phyloP scores from a whole-genome alignment of 2,797 vertebrate species.

The Echiichthys vipera region DNA sequence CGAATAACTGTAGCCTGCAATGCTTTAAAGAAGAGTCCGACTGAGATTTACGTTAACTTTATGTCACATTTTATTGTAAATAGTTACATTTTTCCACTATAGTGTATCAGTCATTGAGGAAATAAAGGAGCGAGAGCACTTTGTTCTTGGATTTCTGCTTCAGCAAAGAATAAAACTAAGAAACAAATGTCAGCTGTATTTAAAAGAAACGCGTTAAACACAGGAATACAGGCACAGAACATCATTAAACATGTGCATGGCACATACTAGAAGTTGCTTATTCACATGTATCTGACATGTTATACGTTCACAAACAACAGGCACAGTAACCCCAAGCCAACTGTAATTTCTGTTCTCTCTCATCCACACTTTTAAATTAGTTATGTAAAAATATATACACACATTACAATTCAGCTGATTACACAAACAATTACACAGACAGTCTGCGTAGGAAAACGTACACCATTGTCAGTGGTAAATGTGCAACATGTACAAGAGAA shows the following conservation, averaged over 20 bases:
- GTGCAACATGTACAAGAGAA: slow-evolving; percentile 61
- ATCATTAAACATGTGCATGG: slow-evolving; percentile 30
- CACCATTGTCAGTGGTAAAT: slow-evolving; percentile 11
- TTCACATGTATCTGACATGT: slow-evolving; percentile 16
- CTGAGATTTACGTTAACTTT: slow-evolving; percentile 64
- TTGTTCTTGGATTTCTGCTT: slow-evolving; percentile 34
- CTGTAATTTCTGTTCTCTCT: background rate
- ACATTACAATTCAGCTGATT: background rate
- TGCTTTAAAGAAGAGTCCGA: slow-evolving; percentile 74
- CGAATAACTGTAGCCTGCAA: slow-evolving; percentile 67
- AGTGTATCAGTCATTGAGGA: slow-evolving; percentile 72
- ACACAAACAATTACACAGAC: slow-evolving; percentile 14
- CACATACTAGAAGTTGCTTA: slow-evolving; percentile 32
- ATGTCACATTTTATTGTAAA: slow-evolving; percentile 80
- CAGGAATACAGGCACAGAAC: background rate
- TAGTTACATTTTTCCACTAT: slow-evolving; percentile 77
- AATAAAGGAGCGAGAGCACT: slow-evolving; percentile 78
- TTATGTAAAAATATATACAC: background rate
- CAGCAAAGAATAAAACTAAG: background rate
- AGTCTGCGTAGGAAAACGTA: background rate
- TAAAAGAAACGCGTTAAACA: background rate
- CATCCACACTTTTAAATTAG: slow-evolving; percentile 1
- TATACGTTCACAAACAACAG: slow-evolving; percentile 1
- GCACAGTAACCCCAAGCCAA: background rate
- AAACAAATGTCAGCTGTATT: background rate